Percentiles rank a stretch among this genome's conserved stretches.
Conservation (phyloP, 2,797 vertebrate species). For the Xenentodon cancila region DNA sequence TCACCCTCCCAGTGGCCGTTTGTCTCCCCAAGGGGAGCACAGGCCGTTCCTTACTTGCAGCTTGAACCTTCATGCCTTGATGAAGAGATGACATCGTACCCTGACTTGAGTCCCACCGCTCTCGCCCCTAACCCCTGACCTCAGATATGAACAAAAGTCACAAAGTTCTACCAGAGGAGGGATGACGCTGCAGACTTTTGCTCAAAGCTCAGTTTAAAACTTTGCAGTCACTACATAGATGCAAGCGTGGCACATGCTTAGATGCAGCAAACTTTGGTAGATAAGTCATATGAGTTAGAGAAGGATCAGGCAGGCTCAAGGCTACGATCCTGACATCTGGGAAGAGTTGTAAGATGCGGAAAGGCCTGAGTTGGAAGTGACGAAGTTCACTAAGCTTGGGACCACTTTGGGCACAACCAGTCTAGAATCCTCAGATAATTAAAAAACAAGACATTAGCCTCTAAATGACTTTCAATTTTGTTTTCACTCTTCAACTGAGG, state of each 20-base stretch:
- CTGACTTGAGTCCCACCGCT: slow-evolving; percentile 34
- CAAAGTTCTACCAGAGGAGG: slow-evolving; percentile 39
- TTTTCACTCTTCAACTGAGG: too few species aligned
- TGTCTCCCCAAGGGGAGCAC: slow-evolving; percentile 16
- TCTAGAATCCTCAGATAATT: not conserved
- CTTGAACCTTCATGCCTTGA: slow-evolving; percentile 37
- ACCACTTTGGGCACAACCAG: not conserved
- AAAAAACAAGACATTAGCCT: too few species aligned
- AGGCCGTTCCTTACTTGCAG: slow-evolving; percentile 46
- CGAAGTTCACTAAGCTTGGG: slow-evolving; percentile 24
- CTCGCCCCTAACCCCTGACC: slow-evolving; percentile 52
- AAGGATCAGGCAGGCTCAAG: slow-evolving; percentile 41
- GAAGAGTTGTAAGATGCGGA: slow-evolving; percentile 23
- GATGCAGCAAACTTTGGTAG: slow-evolving; percentile 21
- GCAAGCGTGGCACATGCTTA: slow-evolving; percentile 36
- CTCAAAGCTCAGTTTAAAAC: slow-evolving; percentile 53
- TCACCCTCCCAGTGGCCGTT: slow-evolving; percentile 40
- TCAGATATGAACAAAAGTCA: slow-evolving; percentile 41
- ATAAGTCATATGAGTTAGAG: slow-evolving; percentile 53
- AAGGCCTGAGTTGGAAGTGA: not conserved
- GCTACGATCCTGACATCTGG: slow-evolving; percentile 30
- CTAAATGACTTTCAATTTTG: too few species aligned
- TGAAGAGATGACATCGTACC: slow-evolving; percentile 38
- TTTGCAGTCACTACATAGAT: slow-evolving; percentile 28
- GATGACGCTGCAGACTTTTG: slow-evolving; percentile 57